phyloP scores from a whole-genome alignment of 92 coral and sea anemone genomes.

The Virgularia gustaviana region DNA sequence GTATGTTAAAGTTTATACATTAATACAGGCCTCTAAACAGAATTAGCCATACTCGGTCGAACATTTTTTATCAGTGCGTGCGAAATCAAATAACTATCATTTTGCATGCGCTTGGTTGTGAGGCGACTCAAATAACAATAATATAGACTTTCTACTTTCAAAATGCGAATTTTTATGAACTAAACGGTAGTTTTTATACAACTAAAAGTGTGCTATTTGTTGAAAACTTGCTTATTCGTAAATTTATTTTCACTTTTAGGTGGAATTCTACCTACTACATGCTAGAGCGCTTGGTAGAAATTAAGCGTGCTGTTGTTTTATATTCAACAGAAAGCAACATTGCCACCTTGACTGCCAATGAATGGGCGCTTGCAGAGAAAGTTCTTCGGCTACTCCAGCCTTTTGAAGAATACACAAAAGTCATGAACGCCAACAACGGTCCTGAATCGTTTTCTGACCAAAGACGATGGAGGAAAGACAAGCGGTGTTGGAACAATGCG shows the following conservation, averaged over 20 bases:
- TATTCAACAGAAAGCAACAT: neutral
- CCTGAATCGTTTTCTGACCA: neutral
- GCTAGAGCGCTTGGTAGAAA: neutral
- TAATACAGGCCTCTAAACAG: too few relatives aligned
- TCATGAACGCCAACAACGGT: neutral
- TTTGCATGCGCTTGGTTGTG: too few relatives aligned
- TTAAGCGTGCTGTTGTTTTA: neutral
- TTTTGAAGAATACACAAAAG: neutral
- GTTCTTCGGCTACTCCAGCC: neutral
- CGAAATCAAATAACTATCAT: too few relatives aligned
- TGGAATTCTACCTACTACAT: neutral
- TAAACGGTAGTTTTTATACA: too few relatives aligned
- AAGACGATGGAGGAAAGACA: conserved; percentile 9
- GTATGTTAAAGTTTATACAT: too few relatives aligned
- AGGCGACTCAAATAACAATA: too few relatives aligned
- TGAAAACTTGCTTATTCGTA: too few relatives aligned
- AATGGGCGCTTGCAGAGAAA: neutral
- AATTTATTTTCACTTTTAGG: neutral
- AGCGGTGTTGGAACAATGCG: conserved; percentile 18
- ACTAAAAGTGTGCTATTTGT: too few relatives aligned
- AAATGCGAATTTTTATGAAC: too few relatives aligned
- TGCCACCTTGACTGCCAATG: neutral
- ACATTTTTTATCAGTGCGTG: too few relatives aligned
- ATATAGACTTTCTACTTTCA: too few relatives aligned
- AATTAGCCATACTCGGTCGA: too few relatives aligned